Conservation (phyloP, 2,888 invertebrate species). For the Lordiphosa andalusiaca region DNA sequence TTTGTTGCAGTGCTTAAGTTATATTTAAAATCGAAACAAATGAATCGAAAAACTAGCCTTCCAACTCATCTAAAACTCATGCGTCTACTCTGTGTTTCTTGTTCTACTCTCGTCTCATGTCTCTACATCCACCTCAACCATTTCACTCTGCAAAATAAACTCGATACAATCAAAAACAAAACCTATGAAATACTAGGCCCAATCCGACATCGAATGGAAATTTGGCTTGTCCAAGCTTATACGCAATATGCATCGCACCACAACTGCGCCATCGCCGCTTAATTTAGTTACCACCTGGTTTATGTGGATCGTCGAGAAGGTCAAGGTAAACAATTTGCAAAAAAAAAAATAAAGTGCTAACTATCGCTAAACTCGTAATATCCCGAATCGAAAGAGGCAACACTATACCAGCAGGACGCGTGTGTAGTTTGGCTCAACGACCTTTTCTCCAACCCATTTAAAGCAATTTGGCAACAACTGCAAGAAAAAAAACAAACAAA, state of each 20-base stretch:
- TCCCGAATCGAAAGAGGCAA: slow-evolving; percentile 35
- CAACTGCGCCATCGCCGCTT: slow-evolving; percentile 97
- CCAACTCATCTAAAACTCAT: slow-evolving; percentile 53
- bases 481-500: slow-evolving; percentile 17
- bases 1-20: slow-evolving; percentile 67
- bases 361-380: slow-evolving; percentile 24
- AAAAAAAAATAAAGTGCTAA: slow-evolving; percentile 13
- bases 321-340: slow-evolving; percentile 83
- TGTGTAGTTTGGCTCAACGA: slow-evolving; percentile 56
- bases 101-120: slow-evolving; percentile 45
- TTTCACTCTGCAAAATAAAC: slow-evolving; percentile 27
- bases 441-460: slow-evolving; percentile 80
- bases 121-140: slow-evolving; percentile 35
- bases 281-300: slow-evolving; percentile 98
- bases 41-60: slow-evolving; percentile 34
- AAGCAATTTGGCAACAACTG: slow-evolving; percentile 78
- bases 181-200: slow-evolving; percentile 86
- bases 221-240: slow-evolving; percentile 99
- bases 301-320: slow-evolving; percentile 90
- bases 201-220: slow-evolving; percentile 99
- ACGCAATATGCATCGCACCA: slow-evolving; percentile 98
- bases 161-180: slow-evolving; percentile 33
- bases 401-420: slow-evolving; percentile 29
- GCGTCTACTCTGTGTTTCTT: slow-evolving; percentile 48
- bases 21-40: slow-evolving; percentile 19